phyloP scores from a whole-genome alignment of 2,888 invertebrate species.

The Ichneumoninae sp. region DNA sequence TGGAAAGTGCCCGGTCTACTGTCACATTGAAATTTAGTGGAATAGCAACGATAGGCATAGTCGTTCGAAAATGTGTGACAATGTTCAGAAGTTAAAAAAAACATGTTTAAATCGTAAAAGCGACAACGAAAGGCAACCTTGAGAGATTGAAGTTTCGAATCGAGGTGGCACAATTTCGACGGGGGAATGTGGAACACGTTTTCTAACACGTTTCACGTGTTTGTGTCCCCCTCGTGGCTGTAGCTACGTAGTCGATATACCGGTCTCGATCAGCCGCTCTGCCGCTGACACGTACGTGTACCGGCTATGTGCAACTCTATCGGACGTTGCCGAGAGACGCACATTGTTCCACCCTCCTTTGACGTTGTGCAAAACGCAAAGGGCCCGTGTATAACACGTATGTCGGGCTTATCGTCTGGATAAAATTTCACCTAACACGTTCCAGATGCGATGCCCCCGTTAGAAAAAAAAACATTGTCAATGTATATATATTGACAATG shows the following conservation, averaged over 20 bases:
- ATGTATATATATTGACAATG: neutral
- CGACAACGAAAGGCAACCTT: slow-evolving; percentile 29
- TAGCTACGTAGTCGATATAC: slow-evolving; percentile 25
- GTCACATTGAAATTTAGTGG: neutral
- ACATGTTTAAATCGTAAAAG: neutral
- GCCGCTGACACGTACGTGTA: slow-evolving; percentile 27
- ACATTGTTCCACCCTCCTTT: slow-evolving; percentile 47
- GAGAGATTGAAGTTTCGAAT: slow-evolving; percentile 30
- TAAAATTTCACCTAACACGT: slow-evolving; percentile 15
- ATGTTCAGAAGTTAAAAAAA: slow-evolving; percentile 15
- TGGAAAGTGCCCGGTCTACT: neutral
- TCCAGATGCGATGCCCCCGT: neutral
- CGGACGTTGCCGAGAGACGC: slow-evolving; percentile 35
- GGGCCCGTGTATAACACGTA: slow-evolving; percentile 31
- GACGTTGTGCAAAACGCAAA: slow-evolving; percentile 42
- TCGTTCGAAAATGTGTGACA: slow-evolving; percentile 17
- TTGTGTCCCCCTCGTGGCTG: neutral
- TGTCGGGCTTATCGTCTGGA: slow-evolving; percentile 24
- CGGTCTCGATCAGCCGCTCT: slow-evolving; percentile 37
- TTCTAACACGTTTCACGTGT: slow-evolving; percentile 37
- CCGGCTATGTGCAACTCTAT: slow-evolving; percentile 22
- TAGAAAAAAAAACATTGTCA: slow-evolving; percentile 5
- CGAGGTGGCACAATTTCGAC: slow-evolving; percentile 30
- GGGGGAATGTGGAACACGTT: slow-evolving; percentile 33
- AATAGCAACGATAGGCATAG: slow-evolving; percentile 19